Conservation (phyloP, 2,888 invertebrate genomes). For the Matsumyia berberina region DNA sequence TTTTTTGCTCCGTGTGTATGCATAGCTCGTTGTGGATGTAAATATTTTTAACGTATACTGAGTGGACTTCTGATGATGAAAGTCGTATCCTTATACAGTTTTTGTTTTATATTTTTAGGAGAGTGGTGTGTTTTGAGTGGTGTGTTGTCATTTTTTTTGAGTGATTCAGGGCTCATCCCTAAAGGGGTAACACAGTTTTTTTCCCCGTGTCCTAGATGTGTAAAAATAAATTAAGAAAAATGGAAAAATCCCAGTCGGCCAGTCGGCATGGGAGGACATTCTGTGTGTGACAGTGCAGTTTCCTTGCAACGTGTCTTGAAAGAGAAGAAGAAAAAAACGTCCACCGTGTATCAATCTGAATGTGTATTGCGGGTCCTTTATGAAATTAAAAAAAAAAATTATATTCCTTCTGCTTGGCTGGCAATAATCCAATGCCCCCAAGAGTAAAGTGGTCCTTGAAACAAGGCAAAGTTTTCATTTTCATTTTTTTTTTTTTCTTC, state of each 20-base stretch:
- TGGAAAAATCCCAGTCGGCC: neutral
- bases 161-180: conserved; percentile 44
- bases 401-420: conserved; percentile 11
- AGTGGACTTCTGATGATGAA: conserved; percentile 40
- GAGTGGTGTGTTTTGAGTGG: neutral
- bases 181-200: conserved; percentile 13
- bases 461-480: conserved; percentile 29
- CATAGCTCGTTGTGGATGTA: conserved; percentile 38
- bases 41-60: conserved; percentile 54
- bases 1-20: conserved; percentile 28
- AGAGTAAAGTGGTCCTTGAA: conserved; percentile 27
- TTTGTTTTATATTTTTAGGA: conserved; percentile 8
- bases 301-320: neutral
- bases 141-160: neutral
- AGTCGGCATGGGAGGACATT: neutral
- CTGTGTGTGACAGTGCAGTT: neutral
- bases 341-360: neutral
- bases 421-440: conserved; percentile 51
- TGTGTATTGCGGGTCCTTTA: conserved; percentile 11
- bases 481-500: conserved; percentile 5
- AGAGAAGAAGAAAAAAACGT: neutral
- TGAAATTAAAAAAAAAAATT: conserved; percentile 3
- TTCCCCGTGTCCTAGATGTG: conserved; percentile 21
- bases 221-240: conserved; percentile 13
- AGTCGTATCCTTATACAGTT: conserved; percentile 29